Base-by-base conservation (phyloP, 2,797 vertebrate genomes). In the Helostoma temminkii region DNA sequence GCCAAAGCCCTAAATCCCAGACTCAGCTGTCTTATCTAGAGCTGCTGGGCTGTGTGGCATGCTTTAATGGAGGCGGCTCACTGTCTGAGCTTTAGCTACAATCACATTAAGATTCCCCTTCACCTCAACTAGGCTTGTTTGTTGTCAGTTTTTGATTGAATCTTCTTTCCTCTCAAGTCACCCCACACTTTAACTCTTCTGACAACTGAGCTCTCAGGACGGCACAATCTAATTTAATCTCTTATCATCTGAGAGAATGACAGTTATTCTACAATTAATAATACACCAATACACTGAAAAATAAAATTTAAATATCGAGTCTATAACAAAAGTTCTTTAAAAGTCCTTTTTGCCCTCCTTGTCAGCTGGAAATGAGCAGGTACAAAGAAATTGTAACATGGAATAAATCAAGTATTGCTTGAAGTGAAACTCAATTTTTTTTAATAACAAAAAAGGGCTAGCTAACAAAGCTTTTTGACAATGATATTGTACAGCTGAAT, bases 21-120 rank as follows among this genome's bases (percentile, higher is more conserved):
- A 92, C 91, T 94, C 92, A 94, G 93, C 92, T 91, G 92, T 92
- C 92, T 95, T 94, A 95, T 94, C 93, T 88, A 86, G 85, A 88
- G 91, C 91, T 92, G 90, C 93, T 92, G 93, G 89, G 91, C 89
- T 88, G 88, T 87, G 91, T 88, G 92, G 91, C 91, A 84, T 82
- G 91, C 91, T 93, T 93, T 93, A 94, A 95, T 94, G 90, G 91
- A 92, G 92, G 92, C 89, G 88, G 90, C 90, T 93, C 92, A 87
- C 91, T 91, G 93, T 94, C 93, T 93, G 92, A 89, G 93, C 91
- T 93, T 93, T 81, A 92, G 91, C 90, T 91, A 76, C 90, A 93
- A 94, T 94, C 89, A 88, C 92, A 94, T 94, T 95, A 94, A 93
- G 92, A 91, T 91, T 92, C 83, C 79, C 90, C 91, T 89, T 91